Base-by-base conservation (phyloP, 2,113 vertebrate species). In the Tringa solitaria region DNA sequence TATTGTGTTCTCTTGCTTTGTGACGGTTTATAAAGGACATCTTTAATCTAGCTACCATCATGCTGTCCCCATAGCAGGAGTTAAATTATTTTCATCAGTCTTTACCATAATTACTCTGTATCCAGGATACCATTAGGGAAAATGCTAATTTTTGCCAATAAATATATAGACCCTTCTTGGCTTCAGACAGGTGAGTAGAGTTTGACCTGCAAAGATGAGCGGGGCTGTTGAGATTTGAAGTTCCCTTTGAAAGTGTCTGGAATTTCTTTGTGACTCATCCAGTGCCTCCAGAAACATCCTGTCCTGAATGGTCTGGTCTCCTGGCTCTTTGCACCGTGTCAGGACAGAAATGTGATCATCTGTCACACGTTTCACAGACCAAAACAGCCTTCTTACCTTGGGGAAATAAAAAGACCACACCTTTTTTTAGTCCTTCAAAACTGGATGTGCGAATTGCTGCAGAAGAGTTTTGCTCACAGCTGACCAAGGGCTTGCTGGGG, bases 1-100 rank as follows among this genome's bases (percentile, higher is more conserved):
- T 98, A 97, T 97, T 85, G 21, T 65, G 78, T 93, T 95, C 87
- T 82, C 60, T 89, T 92, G 45, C 68, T 89, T 72, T 86, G 46
- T 84, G 74, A 76, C 0, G 41, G 74, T 88, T 93, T 90, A 88
- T 81, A 96, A 94, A 94, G 81, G 75, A 84, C 84, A 88, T 81
- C 75, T 91, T 97, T 94, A 95, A 96, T 95, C 79, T 87, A 81
- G 67, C 59, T 95, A 91, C 87, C 64, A 87, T 88, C 39, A 15
- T 69, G 74, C 82, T 84, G 60, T 94, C 73, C 33, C 57, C 32
- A 45, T 72, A 83, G 83, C n/a, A 92, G 68, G 86, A 90, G 91
- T 95, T 96, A 91, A 95, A 90, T 84, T 21, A 74, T 70, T 96
- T 94, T 94, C 45, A 83, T 89, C 68, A 88, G 68, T 85, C 82